Conservation (phyloP, 1,140 invertebrate species). For the Drosophila guanche region DNA sequence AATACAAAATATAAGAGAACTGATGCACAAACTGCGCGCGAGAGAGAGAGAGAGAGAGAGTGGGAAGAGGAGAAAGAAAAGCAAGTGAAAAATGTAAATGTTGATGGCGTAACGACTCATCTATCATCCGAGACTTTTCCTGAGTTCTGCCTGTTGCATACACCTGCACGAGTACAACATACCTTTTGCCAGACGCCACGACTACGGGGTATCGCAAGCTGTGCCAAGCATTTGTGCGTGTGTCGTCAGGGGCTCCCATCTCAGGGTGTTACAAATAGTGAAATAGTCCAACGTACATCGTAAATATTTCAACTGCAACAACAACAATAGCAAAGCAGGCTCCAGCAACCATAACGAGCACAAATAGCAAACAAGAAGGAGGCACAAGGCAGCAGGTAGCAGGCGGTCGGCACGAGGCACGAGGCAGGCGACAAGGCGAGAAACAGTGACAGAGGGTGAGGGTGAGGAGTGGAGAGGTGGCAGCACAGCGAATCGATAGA, state of each 20-base stretch:
- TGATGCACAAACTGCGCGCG: constrained; percentile 36
- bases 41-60: not conserved
- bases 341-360: constrained; percentile 69
- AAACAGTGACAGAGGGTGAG: constrained; percentile 1
- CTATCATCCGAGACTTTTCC: too few relatives aligned
- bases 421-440: constrained; percentile 6
- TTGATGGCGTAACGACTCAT: too few relatives aligned
- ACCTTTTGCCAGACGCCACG: too few relatives aligned
- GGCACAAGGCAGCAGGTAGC: constrained; percentile 5
- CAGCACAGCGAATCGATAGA: constrained; percentile 71
- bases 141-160: too few relatives aligned
- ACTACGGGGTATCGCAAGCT: too few relatives aligned
- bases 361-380: constrained; percentile 70
- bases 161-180: too few relatives aligned
- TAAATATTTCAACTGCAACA: constrained; percentile 82
- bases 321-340: constrained; percentile 50
- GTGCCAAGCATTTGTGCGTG: constrained; percentile 67
- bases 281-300: constrained; percentile 80
- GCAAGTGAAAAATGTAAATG: not conserved
- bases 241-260: constrained; percentile 48
- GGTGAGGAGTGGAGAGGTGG: constrained; percentile 18
- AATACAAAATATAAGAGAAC: constrained; percentile 36
- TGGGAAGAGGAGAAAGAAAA: constrained; percentile 1
- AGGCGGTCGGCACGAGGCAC: not conserved
- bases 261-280: constrained; percentile 73